Percentiles rank a stretch among this genome's conserved stretches.
These are phyloP conservation scores for Chironomus striatipennis DNA, from an alignment of 1,140 invertebrate species.

Conservation along the genomic window DNA sequence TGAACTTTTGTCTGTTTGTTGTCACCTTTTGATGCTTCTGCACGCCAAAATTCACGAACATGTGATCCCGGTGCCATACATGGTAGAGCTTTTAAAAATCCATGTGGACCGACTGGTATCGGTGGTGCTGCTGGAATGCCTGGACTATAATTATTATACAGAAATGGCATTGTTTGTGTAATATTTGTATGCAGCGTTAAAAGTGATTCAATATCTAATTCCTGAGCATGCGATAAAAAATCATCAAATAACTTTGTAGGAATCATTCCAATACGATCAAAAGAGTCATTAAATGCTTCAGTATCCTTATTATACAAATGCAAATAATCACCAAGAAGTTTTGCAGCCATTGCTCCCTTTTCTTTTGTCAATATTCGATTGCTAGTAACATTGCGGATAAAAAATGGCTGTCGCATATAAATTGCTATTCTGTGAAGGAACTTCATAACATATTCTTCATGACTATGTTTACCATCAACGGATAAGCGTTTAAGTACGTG, in stretches of 20 bases:
- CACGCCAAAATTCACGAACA: slow-evolving; percentile 24
- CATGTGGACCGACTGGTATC: slow-evolving; percentile 37
- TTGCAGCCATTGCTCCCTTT: slow-evolving; percentile 75
- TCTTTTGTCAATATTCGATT: slow-evolving; percentile 63
- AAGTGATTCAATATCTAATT: slow-evolving; percentile 36
- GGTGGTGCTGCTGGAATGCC: slow-evolving; percentile 36
- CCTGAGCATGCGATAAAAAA: slow-evolving; percentile 44
- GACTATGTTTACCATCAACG: slow-evolving; percentile 47
- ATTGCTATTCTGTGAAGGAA: slow-evolving; percentile 74
- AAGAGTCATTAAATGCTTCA: slow-evolving; percentile 59
- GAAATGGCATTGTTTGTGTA: slow-evolving; percentile 38
- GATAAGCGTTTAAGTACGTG: slow-evolving; percentile 63
- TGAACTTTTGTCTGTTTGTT: slow-evolving; percentile 6
- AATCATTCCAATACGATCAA: slow-evolving; percentile 51
- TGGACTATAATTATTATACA: slow-evolving; percentile 37
- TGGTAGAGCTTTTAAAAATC: slow-evolving; percentile 38
- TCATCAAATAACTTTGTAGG: slow-evolving; percentile 50
- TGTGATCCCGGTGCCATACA: slow-evolving; percentile 32
- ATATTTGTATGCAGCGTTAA: slow-evolving; percentile 38
- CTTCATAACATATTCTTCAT: slow-evolving; percentile 66
- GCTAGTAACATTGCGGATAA: slow-evolving; percentile 38
- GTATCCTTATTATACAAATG: slow-evolving; percentile 82
- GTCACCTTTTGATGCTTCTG: not conserved
- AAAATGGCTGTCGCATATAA: slow-evolving; percentile 66
- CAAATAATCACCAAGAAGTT: slow-evolving; percentile 86